A percentile compares a stretch with the other conserved stretches of the same genome.
phyloP scores from a whole-genome alignment of 92 coral and sea anemone genomes.

The Pocillopora grandis region DNA sequence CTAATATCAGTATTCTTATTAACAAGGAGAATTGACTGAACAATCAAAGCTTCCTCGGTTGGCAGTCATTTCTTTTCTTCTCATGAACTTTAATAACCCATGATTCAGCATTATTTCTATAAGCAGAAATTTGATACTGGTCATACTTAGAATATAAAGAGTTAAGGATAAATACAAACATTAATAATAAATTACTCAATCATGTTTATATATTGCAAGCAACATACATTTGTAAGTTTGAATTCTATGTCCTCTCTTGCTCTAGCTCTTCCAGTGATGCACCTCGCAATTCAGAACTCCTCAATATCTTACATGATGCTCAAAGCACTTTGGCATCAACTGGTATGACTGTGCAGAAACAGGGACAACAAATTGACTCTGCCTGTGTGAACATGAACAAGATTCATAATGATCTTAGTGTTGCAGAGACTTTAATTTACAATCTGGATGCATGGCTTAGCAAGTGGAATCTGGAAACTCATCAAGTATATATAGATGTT shows the following conservation, averaged over 20 bases:
- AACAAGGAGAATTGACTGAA: too few relatives aligned
- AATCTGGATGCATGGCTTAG: conserved; percentile 88
- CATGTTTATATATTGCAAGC: too few relatives aligned
- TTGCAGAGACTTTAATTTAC: conserved; percentile 85
- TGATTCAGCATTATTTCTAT: too few relatives aligned
- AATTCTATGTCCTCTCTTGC: background rate
- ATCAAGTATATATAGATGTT: conserved; percentile 55
- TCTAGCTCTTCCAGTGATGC: conserved; percentile 7
- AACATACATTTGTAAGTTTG: background rate
- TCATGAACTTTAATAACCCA: too few relatives aligned
- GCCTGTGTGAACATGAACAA: conserved; percentile 89
- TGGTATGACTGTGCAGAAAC: conserved; percentile 67
- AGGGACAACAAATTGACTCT: conserved; percentile 91
- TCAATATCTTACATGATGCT: conserved; percentile 74
- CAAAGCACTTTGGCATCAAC: conserved; percentile 75
- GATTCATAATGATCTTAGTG: conserved; percentile 84
- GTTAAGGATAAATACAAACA: too few relatives aligned
- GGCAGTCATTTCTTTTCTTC: too few relatives aligned
- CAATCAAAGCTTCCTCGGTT: too few relatives aligned
- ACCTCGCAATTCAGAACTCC: conserved; percentile 43
- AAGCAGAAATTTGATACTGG: too few relatives aligned
- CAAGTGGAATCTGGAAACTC: conserved; percentile 72
- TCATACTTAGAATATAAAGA: too few relatives aligned
- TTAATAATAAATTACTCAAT: too few relatives aligned
- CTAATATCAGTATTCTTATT: too few relatives aligned